Evolutionary conservation across 2,113 vertebrate species (phyloP), one percentile per base, ranked within the genome.

Genomic region (Centropristis striata): DNA sequence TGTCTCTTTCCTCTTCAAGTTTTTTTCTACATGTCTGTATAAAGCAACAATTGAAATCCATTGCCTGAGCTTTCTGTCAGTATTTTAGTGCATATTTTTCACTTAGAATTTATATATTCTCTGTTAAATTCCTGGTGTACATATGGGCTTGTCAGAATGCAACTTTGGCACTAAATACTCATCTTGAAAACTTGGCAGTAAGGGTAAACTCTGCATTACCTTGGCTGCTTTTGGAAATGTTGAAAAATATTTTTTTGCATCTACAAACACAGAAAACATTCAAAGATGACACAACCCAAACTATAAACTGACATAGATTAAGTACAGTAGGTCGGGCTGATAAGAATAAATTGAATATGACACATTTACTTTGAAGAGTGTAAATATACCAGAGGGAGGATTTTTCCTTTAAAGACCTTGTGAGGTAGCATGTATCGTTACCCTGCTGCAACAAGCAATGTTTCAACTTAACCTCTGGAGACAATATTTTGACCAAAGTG

Each of bases 391-490:
- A 47, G 41, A 66, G 79, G 79, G 81, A 77, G 64, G 63, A 44
- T 81, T 71, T 72, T 66, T 51, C 20, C 66, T 76, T 63, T 73
- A 63, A 74, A 80, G 60, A 70, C 60, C 67, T 41, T 55, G 66
- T 39, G 74, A 85, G 79, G 81, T 67, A 44, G 70, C 39, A 50
- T 76, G 72, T 83, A 74, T 54, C 47, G 32, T 75, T 58, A 44
- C 83, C 4, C 39, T 23, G 55, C 80, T 66, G 55, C 47, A 80
- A 50, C 72, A 54, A 63, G 68, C 79, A 32, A 47, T 60, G 73
- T 75, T 88, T 85, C 66, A 86, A 80, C 72, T 41, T 66, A 50
- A 77, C 76, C 89, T 75, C 83, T n/a, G 59, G 86, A 86, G 88
- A 86, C 74, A 8, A 46, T 60, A 59, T 79, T 86, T 77, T 63